Percentiles rank a stretch among this genome's conserved stretches.
These are phyloP conservation scores for Ectemnius cavifrons DNA, from an alignment of 2,888 invertebrate species.

Conservation along the genomic window DNA sequence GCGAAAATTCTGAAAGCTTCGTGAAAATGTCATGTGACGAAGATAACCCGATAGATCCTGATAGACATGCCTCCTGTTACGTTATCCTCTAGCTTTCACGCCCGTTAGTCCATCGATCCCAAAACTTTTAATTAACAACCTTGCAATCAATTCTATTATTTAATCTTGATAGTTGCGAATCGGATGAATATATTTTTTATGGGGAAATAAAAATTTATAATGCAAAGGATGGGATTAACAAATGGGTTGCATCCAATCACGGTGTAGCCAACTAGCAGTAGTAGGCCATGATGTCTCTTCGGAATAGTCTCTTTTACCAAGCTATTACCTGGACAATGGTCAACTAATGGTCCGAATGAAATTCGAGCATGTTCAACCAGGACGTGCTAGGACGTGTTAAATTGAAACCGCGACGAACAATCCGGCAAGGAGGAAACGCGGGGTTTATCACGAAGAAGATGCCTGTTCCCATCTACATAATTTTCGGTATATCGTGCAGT, in stretches of 20 bases:
- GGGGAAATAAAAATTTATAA: too few species aligned
- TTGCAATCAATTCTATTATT: too few species aligned
- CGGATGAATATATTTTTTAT: too few species aligned
- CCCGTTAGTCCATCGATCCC: too few species aligned
- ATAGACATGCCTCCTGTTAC: too few species aligned
- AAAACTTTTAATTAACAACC: too few species aligned
- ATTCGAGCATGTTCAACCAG: not conserved
- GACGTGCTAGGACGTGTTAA: not conserved
- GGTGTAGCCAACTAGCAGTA: too few species aligned
- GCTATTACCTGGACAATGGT: conserved; percentile 3
- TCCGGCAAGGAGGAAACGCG: not conserved
- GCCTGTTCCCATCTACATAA: conserved; percentile 53
- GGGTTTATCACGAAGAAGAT: conserved; percentile 16
- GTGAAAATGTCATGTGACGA: conserved; percentile 28
- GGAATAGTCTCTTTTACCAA: not conserved
- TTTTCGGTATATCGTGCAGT: conserved; percentile 44
- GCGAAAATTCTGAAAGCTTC: conserved; percentile 14
- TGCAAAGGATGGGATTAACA: too few species aligned
- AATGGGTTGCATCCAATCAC: too few species aligned
- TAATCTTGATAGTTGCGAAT: too few species aligned
- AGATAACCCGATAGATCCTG: not conserved
- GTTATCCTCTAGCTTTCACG: too few species aligned
- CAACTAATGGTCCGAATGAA: conserved; percentile 5
- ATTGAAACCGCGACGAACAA: not conserved
- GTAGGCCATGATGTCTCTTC: not conserved